Conservation (phyloP, 2,888 invertebrate genomes). For the Cantharis rufa region DNA sequence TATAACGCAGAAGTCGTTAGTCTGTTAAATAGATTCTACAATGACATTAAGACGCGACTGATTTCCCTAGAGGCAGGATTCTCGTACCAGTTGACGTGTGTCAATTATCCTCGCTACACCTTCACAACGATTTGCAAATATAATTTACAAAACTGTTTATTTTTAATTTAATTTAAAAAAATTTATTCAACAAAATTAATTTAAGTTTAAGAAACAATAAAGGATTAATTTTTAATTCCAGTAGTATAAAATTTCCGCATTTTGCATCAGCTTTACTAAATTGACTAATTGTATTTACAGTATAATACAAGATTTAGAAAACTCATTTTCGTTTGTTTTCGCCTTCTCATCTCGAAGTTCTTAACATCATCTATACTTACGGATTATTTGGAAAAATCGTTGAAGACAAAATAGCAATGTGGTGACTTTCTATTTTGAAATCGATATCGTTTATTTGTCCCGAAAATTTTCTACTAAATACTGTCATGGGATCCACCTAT, state of each 20-base stretch:
- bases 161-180: not conserved
- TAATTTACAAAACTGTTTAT: conserved; percentile 14
- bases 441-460: no score
- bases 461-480: no score
- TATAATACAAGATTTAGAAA: no score
- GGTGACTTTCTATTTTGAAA: no score
- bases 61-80: conserved; percentile 32
- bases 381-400: no score
- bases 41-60: conserved; percentile 29
- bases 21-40: conserved; percentile 23
- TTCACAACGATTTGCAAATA: conserved; percentile 30
- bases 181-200: not conserved
- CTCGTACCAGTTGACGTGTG: conserved; percentile 30
- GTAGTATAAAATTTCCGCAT: not conserved
- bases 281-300: no score
- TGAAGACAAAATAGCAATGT: no score
- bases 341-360: no score
- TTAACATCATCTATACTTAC: no score
- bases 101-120: conserved; percentile 33
- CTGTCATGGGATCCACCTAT: no score
- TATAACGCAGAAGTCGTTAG: conserved; percentile 28
- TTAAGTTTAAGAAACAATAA: not conserved
- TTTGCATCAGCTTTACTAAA: no score
- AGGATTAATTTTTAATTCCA: not conserved
- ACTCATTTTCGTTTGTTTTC: no score